A percentile compares a stretch with the other conserved stretches of the same genome.
These are phyloP conservation scores for Spialia ferax DNA, from an alignment of 2,888 invertebrate genomes.

Conservation along the genomic window DNA sequence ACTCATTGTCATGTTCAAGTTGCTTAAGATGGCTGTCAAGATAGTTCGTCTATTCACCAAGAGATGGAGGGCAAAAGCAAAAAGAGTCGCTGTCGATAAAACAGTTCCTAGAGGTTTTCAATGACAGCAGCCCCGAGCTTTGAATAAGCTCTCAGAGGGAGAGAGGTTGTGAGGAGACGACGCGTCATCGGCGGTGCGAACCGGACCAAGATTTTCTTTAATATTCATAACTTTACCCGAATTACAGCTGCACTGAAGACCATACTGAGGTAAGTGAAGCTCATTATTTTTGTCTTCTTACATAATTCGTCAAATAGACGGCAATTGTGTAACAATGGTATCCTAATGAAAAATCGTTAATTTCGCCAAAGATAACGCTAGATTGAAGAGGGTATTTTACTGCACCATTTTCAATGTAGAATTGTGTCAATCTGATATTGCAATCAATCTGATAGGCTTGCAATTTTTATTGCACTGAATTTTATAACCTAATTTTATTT, in stretches of 20 bases:
- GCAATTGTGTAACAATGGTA: conserved; percentile 13
- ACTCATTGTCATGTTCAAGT: not conserved
- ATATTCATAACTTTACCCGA: conserved; percentile 32
- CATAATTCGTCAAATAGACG: conserved; percentile 22
- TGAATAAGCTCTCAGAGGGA: conserved; percentile 54
- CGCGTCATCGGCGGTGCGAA: conserved; percentile 30
- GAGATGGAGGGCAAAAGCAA: conserved; percentile 60
- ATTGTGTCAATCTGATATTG: not conserved
- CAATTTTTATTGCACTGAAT: not conserved
- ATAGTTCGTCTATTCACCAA: conserved; percentile 53
- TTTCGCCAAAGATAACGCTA: conserved; percentile 41
- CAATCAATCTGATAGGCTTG: not conserved
- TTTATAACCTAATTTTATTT: not conserved
- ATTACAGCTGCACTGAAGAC: conserved; percentile 13
- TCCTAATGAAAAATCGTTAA: conserved; percentile 47
- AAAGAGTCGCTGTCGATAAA: conserved; percentile 51
- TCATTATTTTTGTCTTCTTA: conserved; percentile 15
- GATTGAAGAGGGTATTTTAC: conserved; percentile 16
- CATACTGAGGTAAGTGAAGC: conserved; percentile 42
- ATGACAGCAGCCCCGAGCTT: conserved; percentile 48
- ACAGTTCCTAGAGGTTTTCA: conserved; percentile 50
- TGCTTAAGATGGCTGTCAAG: too few species aligned
- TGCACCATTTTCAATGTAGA: not conserved
- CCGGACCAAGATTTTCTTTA: conserved; percentile 27
- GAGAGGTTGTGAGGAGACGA: conserved; percentile 33